Evolutionary conservation across 2,113 vertebrate genomes (phyloP).

Genomic region (Cyanistes caeruleus): DNA sequence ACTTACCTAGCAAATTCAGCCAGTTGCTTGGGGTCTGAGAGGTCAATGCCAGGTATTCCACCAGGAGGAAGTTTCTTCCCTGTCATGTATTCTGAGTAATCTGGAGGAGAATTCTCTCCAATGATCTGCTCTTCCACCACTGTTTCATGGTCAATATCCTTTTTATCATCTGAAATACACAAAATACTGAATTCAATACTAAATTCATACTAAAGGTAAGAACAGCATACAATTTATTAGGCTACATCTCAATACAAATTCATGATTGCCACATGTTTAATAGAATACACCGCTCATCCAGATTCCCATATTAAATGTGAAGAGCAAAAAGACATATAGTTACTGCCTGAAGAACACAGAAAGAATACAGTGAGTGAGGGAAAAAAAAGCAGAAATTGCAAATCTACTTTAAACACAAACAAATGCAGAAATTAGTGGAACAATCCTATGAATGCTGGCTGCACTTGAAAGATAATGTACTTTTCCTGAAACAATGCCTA

Average conservation of each 20-base stretch:
- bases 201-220: not conserved
- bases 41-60: conserved; percentile 96
- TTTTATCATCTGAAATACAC: conserved; percentile 93
- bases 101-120: conserved; percentile 96
- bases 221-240: not conserved
- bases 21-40: conserved; percentile 97
- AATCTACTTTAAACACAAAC: not conserved
- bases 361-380: not conserved
- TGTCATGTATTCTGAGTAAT: conserved; percentile 99
- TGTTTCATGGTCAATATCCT: conserved; percentile 96
- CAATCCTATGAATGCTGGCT: not conserved
- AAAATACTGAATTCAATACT: conserved; percentile 10
- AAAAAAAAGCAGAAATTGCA: not conserved
- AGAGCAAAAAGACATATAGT: not conserved
- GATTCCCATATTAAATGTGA: not conserved
- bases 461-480: not conserved
- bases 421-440: not conserved
- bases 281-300: not conserved
- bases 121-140: conserved; percentile 95
- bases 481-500: not conserved
- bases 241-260: not conserved
- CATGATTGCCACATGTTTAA: not conserved
- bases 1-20: conserved; percentile 97
- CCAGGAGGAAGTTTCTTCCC: conserved; percentile 98
- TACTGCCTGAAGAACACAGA: not conserved